Base-by-base conservation (phyloP, 2,797 vertebrate genomes). In the Clarias pachynema region DNA sequence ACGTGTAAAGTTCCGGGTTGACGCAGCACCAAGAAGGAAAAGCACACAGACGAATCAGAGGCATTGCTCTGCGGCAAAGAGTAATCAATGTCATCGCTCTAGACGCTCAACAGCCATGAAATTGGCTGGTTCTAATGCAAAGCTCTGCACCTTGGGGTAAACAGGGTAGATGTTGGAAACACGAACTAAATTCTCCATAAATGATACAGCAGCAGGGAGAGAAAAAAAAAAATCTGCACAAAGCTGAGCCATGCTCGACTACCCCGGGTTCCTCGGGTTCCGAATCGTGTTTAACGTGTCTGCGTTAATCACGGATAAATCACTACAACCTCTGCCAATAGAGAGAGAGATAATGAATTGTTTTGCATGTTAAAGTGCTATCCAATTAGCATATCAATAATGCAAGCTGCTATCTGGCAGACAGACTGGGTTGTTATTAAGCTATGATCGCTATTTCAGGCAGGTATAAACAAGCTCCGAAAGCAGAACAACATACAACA, bases 71-170 rank as follows among this genome's bases (percentile, higher is more conserved):
- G 74, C 82, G 84, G 63, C 83, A 83, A 82, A 82, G 63, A 82
- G 68, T 85, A 86, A 86, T 90, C 85, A 88, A 87, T 84, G 79
- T 22, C 81, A 72, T 65, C 63, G 31, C 70, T 84, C 82, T 81
- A 66, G 79, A n/a, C 84, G 84, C 72, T 82, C 86, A 90, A 87
- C 85, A 86, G 83, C 86, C 85, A 86, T 89, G 86, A 89, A 90
- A 89, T 88, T 89, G 89, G 83, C 86, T 81, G 49, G 40, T 34
- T 79, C 56, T 49, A 72, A 88, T 68, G 82, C 85, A 88, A 86
- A 88, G 56, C 53, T 26, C 37, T 31, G 83, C 65, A 79, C 59
- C 59, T 26, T 49, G 15, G 69, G 80, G 86, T 82, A 88, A 86
- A 88, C 75, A 81, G 82, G 68, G 15, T 60, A 81, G 69, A 72